Percentiles rank a stretch among this genome's conserved stretches.
These are phyloP conservation scores for Scrobipalpa atriplicella DNA, from an alignment of 2,888 invertebrate species.

Conservation along the genomic window DNA sequence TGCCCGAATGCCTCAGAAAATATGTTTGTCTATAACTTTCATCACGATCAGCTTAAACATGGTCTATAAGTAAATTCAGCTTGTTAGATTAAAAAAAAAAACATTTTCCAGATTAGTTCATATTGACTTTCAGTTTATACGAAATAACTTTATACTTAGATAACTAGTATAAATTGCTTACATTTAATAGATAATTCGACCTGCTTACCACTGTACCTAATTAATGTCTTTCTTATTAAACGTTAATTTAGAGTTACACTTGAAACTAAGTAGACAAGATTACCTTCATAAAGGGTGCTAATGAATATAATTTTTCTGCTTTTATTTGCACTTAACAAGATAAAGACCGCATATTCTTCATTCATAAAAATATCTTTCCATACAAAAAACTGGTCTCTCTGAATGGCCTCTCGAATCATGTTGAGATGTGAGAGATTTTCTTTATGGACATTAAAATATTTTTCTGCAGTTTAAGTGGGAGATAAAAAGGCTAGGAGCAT, in stretches of 20 bases:
- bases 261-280: background rate
- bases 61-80: too few species aligned
- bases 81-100: too few species aligned
- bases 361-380: background rate
- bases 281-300: constrained; percentile 9
- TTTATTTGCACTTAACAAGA: background rate
- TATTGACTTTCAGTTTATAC: too few species aligned
- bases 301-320: constrained; percentile 5
- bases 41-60: too few species aligned
- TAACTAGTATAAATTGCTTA: too few species aligned
- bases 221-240: background rate
- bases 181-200: too few species aligned
- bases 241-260: background rate
- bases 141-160: too few species aligned
- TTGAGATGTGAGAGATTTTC: background rate
- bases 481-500: constrained; percentile 28
- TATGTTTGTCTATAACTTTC: too few species aligned
- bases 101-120: too few species aligned
- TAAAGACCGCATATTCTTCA: background rate
- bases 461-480: constrained; percentile 27
- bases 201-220: background rate
- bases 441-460: constrained; percentile 8
- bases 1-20: too few species aligned
- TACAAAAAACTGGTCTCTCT: background rate
- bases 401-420: constrained; percentile 2